Evolutionary conservation across 2,888 invertebrate species (phyloP).

Genomic region (Drosophila subquinaria): DNA sequence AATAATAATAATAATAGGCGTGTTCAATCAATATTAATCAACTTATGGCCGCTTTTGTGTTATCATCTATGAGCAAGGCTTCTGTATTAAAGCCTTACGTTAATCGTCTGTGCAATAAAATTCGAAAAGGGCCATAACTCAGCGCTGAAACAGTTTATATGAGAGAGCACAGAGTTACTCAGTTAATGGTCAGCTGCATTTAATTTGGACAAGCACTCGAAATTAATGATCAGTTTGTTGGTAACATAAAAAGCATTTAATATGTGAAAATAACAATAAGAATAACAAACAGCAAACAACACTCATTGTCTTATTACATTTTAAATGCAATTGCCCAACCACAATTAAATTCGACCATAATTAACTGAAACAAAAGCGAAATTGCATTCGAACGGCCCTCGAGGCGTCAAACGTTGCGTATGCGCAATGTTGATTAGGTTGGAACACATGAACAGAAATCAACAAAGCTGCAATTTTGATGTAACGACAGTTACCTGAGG

Average conservation of each 20-base stretch:
- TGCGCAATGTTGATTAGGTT: slow-evolving; percentile 49
- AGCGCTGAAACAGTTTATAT: slow-evolving; percentile 8
- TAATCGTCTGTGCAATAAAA: background rate
- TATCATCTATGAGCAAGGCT: background rate
- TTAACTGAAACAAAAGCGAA: slow-evolving; percentile 34
- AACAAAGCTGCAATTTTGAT: slow-evolving; percentile 20
- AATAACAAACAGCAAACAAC: slow-evolving; percentile 22
- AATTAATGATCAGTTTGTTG: slow-evolving; percentile 64
- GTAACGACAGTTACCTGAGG: slow-evolving; percentile 30
- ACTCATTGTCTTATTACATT: slow-evolving; percentile 44
- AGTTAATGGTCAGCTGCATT: slow-evolving; percentile 59
- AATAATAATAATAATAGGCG: background rate
- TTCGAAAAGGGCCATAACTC: slow-evolving; percentile 40
- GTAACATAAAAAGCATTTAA: slow-evolving; percentile 38
- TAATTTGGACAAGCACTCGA: slow-evolving; percentile 59
- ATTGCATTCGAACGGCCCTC: slow-evolving; percentile 26
- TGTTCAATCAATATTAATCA: slow-evolving; percentile 1
- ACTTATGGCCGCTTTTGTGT: background rate
- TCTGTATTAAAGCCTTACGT: background rate
- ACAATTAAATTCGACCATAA: slow-evolving; percentile 57
- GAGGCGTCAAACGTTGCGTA: slow-evolving; percentile 34
- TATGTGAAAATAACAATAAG: slow-evolving; percentile 26
- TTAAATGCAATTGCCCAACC: slow-evolving; percentile 54
- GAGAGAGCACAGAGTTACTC: slow-evolving; percentile 1
- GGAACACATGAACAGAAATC: slow-evolving; percentile 8